Conservation (phyloP, 2,797 vertebrate species). For the Pseudochirops cupreus region DNA sequence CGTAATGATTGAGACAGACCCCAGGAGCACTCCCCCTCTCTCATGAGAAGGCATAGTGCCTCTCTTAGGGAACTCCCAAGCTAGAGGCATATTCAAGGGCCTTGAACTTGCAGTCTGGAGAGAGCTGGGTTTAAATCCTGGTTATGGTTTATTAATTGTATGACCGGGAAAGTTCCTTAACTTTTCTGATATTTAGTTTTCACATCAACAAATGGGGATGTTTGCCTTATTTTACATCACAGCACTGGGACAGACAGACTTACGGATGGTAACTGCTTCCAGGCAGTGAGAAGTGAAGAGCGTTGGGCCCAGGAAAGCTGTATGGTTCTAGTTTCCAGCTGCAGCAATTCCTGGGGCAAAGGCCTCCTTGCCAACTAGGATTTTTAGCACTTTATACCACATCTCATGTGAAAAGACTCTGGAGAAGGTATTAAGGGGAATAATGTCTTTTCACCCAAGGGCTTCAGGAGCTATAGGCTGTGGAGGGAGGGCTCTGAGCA, state of each 20-base stretch:
- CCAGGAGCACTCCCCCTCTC: background rate
- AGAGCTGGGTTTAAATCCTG: background rate
- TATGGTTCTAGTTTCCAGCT: background rate
- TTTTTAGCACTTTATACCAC: background rate
- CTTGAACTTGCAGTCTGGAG: background rate
- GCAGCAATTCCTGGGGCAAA: background rate
- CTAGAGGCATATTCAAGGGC: background rate
- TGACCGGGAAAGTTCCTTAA: background rate
- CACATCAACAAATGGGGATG: background rate
- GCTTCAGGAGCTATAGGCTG: background rate
- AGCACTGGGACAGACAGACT: background rate
- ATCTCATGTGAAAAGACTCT: background rate
- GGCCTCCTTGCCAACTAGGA: background rate
- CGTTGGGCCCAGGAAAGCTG: background rate
- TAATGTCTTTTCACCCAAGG: background rate
- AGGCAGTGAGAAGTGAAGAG: background rate
- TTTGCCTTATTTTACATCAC: background rate
- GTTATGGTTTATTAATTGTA: background rate
- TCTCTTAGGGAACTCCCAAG: background rate
- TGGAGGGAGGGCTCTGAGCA: background rate
- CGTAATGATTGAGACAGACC: background rate
- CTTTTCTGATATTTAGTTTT: background rate
- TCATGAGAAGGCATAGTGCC: background rate
- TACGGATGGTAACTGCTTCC: background rate
- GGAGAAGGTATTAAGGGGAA: background rate